Conservation (phyloP, 2,797 vertebrate species). For the Phataginus tetradactyla region DNA sequence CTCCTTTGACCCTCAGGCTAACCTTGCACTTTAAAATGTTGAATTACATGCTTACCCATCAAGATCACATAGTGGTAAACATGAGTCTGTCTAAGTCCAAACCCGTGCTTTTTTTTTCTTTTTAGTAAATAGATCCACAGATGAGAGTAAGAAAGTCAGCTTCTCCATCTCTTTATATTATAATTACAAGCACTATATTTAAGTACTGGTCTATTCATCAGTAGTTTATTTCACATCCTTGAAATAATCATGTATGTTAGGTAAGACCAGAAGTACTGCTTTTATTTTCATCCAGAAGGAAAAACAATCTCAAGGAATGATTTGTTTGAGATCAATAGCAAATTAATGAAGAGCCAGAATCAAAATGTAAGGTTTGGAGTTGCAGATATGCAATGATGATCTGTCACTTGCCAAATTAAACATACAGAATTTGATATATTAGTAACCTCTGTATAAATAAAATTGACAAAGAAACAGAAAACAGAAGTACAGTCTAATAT, state of each 20-base stretch:
- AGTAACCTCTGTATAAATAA: background rate
- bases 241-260: slow-evolving; percentile 21
- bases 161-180: background rate
- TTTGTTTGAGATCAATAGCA: background rate
- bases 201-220: background rate
- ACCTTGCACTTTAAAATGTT: background rate
- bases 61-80: background rate
- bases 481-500: background rate
- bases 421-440: background rate
- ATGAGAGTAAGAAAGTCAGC: background rate
- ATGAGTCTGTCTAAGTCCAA: background rate
- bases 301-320: background rate
- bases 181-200: background rate
- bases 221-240: slow-evolving; percentile 10
- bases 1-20: background rate
- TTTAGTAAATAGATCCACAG: background rate
- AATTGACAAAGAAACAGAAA: slow-evolving; percentile 35
- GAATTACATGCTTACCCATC: background rate
- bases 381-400: background rate
- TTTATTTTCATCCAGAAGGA: slow-evolving; percentile 18
- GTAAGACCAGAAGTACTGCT: background rate
- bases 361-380: background rate
- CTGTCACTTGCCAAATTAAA: background rate
- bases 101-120: background rate
- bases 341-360: background rate